Evolutionary conservation across 2,888 invertebrate species (phyloP), one percentile per base, ranked within the genome.

Genomic region (Choristoneura rosaceana): DNA sequence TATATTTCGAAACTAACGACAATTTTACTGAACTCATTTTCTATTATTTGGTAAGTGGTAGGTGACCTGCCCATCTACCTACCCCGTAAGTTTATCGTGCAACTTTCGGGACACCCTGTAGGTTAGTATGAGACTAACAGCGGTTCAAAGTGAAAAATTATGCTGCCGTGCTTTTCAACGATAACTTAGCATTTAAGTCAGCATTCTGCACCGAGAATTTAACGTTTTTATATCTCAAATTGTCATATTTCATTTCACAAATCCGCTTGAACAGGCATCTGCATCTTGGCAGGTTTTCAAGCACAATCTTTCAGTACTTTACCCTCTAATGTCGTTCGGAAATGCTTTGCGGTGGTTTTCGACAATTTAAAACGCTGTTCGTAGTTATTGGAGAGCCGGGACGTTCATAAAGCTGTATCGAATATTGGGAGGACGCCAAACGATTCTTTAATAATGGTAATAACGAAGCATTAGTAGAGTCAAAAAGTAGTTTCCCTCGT

Each of bases 211-310:
- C 43, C 43, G 14, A 50, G 34, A 10, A 15, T 59, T 50, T 10
- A 52, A 45, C 17, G 52, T 34, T 69, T 63, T 69, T 73, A 50
- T 58, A 33, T 45, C 3, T 14, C 59, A 73, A 69, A 68, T 34
- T 52, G 12, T 64, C 59, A 63, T 69, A 64, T 69, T 73, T 60
- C 71, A 76, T 76, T 73, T 69, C 58, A 55, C 65, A 68, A 75
- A 75, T 71, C 73, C 58, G 63, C 65, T 71, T 73, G 70, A 70
- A 70, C 69, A 70, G 67, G 50, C 74, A 78, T 76, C 70, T 74
- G 64, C 62, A 68, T 77, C 74, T 80, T 82, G 82, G 79, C 81
- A 79, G 69, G 69, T 73, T 77, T 78, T 80, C 80, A 80, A 80
- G 73, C 75, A 69, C 74, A 76, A 76, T 78, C 74, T 76, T 74